These are phyloP conservation scores for Scaptomyza parva DNA, from an alignment of 2,888 invertebrate genomes.

Conservation along the genomic window DNA sequence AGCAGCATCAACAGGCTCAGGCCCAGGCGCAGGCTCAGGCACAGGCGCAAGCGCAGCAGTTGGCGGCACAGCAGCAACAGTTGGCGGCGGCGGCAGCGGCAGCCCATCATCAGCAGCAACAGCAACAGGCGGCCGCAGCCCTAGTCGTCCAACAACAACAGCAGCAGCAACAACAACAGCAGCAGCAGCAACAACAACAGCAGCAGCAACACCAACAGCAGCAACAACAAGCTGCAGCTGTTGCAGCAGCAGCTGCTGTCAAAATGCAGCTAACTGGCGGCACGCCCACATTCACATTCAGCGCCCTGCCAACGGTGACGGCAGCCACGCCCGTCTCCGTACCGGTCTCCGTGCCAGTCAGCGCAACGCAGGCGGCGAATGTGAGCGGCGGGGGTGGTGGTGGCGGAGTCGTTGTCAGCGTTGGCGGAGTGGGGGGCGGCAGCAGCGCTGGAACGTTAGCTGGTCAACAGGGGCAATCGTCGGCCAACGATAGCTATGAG, in stretches of 20 bases:
- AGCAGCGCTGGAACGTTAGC: conserved; percentile 41
- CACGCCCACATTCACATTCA: conserved; percentile 82
- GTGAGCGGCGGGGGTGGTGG: conserved; percentile 29
- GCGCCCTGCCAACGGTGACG: conserved; percentile 78
- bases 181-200: conserved; percentile 54
- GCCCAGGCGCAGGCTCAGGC: conserved; percentile 80
- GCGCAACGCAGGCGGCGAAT: conserved; percentile 31
- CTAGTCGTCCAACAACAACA: conserved; percentile 56
- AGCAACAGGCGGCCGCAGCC: conserved; percentile 58
- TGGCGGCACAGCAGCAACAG: conserved; percentile 65
- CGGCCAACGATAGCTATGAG: conserved; percentile 65
- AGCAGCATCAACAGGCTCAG: conserved; percentile 79
- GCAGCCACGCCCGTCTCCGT: conserved; percentile 51
- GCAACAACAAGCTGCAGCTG: conserved; percentile 57
- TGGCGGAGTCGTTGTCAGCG: too few relatives aligned
- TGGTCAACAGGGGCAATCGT: conserved; percentile 2
- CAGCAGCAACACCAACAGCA: conserved; percentile 55
- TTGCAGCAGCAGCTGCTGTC: conserved; percentile 63
- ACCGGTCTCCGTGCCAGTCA: conserved; percentile 52
- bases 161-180: conserved; percentile 50
- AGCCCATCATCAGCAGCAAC: conserved; percentile 74
- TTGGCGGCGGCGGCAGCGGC: conserved; percentile 60
- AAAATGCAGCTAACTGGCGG: conserved; percentile 80
- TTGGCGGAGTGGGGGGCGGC: too few relatives aligned
- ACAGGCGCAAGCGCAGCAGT: conserved; percentile 78